Evolutionary conservation across 2,888 invertebrate species (phyloP), one percentile per base, ranked within the genome.

Genomic region (Synergus japonicus): DNA sequence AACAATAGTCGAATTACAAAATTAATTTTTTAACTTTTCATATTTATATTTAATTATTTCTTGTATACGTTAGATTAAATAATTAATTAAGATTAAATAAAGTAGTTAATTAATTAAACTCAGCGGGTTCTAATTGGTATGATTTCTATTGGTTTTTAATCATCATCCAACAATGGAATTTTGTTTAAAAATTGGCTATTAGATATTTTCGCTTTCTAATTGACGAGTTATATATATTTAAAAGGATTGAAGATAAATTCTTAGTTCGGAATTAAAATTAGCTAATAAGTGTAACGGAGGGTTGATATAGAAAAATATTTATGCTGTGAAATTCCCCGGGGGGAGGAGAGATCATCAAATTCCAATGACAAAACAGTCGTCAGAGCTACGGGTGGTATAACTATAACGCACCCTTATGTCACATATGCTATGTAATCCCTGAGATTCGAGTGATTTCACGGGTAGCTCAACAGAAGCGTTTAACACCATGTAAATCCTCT

Each of bases 311-410:
- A 58, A n/a, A 49, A 54, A 73, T 73, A 58, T 73, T 49, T 73
- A 73, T 58, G 37, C n/a, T 67, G 8, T 67, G 8, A 22, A 64
- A 65, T 76, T 43, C 43, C 29, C 29, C 49, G n/a, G 65, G 37
- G 46, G 46, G 83, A 82, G 81, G 79, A 66, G 65, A 86, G 87
- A 87, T 89, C 88, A 89, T 90, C 89, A 90, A 89, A 90, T 88
- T 88, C 88, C 89, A 89, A 90, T 89, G 89, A 90, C 89, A 89
- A 88, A 89, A 89, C 84, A 79, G 77, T 80, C 81, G 82, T 78
- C 80, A 69, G 69, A 79, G 83, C 85, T 80, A 81, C 83, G 83
- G 85, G 80, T 83, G 85, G 85, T 76, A 37, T 77, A 76, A 78
- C 76, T 69, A 41, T 60, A 67, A 29, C 43, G 18, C 76, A 15